A percentile compares a stretch with the other conserved stretches of the same genome.
phyloP scores from a whole-genome alignment of 2,797 vertebrate species.

The Neosalanx taihuensis region DNA sequence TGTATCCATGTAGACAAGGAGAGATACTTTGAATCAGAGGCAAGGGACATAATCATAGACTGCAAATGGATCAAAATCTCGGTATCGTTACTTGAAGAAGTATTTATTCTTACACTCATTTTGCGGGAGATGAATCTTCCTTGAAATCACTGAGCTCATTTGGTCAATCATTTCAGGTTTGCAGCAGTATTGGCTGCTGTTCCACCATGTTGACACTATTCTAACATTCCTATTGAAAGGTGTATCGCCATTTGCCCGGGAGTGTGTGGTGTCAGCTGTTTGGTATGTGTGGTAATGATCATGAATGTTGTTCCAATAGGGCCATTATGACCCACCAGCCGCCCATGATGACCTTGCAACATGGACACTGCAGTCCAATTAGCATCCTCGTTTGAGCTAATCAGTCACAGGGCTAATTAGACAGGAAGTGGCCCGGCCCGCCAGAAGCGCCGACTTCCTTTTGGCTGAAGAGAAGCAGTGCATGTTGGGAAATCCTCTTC shows the following conservation, averaged over 20 bases:
- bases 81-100: no score
- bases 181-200: background rate
- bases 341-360: background rate
- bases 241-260: background rate
- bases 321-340: background rate
- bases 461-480: background rate
- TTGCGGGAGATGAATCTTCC: background rate
- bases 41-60: background rate
- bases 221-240: no score
- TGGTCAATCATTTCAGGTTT: background rate
- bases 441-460: background rate
- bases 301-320: background rate
- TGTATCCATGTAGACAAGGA: no score
- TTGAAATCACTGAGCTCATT: background rate
- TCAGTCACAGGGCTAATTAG: constrained; percentile 9
- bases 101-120: background rate
- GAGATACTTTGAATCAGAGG: no score
- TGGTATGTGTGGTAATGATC: background rate
- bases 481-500: background rate
- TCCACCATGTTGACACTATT: background rate
- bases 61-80: background rate
- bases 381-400: background rate
- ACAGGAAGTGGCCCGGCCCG: background rate
- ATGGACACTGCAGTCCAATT: constrained; percentile 8
- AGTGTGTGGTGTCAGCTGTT: background rate